Conservation (phyloP, 2,888 invertebrate species). For the Schizaphis graminum region DNA sequence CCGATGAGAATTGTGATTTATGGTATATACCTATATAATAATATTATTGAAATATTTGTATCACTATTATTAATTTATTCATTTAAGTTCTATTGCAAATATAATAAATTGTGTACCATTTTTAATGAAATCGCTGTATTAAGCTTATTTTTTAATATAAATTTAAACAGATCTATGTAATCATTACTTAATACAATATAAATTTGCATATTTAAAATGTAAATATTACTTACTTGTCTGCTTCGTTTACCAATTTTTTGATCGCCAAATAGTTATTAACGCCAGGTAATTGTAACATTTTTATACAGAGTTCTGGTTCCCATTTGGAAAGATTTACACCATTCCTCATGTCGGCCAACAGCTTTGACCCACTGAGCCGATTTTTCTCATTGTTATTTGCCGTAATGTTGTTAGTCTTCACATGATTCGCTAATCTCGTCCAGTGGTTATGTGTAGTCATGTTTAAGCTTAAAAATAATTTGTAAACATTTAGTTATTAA, state of each 20-base stretch:
- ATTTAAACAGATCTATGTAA: neutral
- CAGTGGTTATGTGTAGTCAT: conserved; percentile 50
- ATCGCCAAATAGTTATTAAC: conserved; percentile 70
- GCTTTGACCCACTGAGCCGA: conserved; percentile 44
- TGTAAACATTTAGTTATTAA: neutral
- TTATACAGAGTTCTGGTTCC: conserved; percentile 70
- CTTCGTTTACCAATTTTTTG: conserved; percentile 69
- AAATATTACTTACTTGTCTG: conserved; percentile 68
- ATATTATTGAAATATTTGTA: neutral
- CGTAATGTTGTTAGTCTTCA: conserved; percentile 23
- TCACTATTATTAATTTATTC: neutral
- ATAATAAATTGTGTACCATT: neutral
- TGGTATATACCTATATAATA: no score
- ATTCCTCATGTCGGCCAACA: conserved; percentile 50
- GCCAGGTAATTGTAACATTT: conserved; percentile 70
- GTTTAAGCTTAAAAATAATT: conserved; percentile 41
- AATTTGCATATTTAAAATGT: neutral
- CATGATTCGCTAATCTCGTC: conserved; percentile 12
- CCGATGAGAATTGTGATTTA: neutral
- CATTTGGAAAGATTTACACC: conserved; percentile 67
- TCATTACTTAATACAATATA: neutral
- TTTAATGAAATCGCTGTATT: neutral
- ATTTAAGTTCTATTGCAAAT: neutral
- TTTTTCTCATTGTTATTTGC: neutral
- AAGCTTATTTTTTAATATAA: neutral